Evolutionary conservation across 2,113 vertebrate genomes (phyloP), one percentile per base, ranked within the genome.

Genomic region (Fukomys damarensis): DNA sequence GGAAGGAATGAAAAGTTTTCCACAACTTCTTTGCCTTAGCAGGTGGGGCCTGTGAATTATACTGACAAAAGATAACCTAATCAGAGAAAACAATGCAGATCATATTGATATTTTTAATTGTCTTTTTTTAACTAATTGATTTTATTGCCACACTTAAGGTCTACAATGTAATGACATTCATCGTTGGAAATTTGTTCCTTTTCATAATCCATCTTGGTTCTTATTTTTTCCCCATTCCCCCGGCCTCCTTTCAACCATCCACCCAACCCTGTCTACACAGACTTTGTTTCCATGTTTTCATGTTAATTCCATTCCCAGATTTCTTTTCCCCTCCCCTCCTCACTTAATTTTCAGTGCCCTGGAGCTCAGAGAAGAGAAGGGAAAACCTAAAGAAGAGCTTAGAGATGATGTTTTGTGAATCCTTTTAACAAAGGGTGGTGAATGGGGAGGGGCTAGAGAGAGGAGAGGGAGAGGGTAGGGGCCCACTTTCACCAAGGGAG

Each of bases 31-130:
- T 66, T 81, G 30, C 12, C 93, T 90, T 7, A 35, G 16, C 43
- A 24, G 17, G 8, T 63, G 46, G 2, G 32, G 0, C 54, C 4
- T 85, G 28, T 35, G 70, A 80, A 49, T 63, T 68, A 63, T 72
- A 24, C 16, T 66, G 66, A 74, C 12, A 30, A 68, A 86, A 66
- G 13, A 32, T 5, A 68, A 74, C 0, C 14, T 70, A 76, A 43
- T 0, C 63, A 20, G 41, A 95, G 58, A 76, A 93, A 86, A 74
- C 16, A 4, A 58, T 35, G 61, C 0, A 16, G 0, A 22, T 76
- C 92, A 92, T 66, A 49, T 68, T 83, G 84, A 56, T 93, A 41
- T 66, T 85, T 93, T 54, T 12, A n/a, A n/a, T n/a, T n/a, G n/a
- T n/a, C n/a, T n/a, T n/a, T n/a, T n/a, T n/a, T n/a, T n/a, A n/a